Conservation (phyloP, 2,113 vertebrate genomes). For the Lynx canadensis region DNA sequence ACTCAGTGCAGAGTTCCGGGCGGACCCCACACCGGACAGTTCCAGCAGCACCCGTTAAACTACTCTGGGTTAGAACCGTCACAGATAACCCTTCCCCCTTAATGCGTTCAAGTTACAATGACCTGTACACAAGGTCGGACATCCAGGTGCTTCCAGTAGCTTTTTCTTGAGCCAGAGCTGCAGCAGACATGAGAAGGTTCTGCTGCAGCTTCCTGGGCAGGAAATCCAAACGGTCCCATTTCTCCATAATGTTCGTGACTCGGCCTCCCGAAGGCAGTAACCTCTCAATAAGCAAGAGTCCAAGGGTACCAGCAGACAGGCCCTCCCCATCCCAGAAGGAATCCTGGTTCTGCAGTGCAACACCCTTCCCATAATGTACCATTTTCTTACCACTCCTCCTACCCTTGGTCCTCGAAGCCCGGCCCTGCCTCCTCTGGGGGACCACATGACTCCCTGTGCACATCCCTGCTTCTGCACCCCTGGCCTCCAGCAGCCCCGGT, state of each 20-base stretch:
- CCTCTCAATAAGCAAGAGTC: neutral
- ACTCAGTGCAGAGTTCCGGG: neutral
- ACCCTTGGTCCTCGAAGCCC: neutral
- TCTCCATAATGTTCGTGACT: neutral
- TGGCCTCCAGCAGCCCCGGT: neutral
- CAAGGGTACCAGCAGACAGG: neutral
- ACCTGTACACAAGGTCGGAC: neutral
- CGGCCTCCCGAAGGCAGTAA: neutral
- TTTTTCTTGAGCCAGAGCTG: neutral
- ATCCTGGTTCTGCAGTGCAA: neutral
- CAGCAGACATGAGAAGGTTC: neutral
- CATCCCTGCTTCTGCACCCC: neutral
- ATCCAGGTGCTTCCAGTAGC: fast-evolving
- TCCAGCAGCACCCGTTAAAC: neutral
- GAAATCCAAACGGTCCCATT: neutral
- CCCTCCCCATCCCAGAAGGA: neutral
- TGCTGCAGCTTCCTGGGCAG: neutral
- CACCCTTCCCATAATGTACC: neutral
- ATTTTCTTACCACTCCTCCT: neutral
- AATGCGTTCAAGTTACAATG: neutral
- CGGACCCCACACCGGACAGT: neutral
- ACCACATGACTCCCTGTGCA: neutral
- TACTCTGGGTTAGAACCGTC: neutral
- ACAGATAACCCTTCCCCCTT: neutral
- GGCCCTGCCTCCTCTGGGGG: neutral